Percentiles rank a stretch among this genome's conserved stretches.
Evolutionary conservation across 2,797 vertebrate species (phyloP).

Genomic region (Sebastiscus tertius): DNA sequence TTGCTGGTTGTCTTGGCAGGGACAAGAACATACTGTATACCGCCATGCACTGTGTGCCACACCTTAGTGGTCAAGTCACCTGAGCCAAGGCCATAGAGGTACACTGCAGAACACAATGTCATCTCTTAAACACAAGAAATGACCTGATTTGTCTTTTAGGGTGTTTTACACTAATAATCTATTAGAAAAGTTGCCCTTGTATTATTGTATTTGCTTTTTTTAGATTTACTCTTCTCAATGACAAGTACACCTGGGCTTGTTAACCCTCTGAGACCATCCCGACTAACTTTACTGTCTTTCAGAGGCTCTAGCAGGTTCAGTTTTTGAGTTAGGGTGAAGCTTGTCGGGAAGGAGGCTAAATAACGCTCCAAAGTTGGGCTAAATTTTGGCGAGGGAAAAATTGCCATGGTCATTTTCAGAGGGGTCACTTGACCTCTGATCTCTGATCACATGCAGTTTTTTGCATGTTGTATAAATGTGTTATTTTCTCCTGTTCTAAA

Average conservation of each 20-base stretch:
- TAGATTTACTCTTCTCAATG: neutral
- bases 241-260: neutral
- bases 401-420: no score
- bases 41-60: neutral
- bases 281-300: no score
- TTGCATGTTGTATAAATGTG: no score
- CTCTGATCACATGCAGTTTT: no score
- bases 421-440: no score
- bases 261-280: neutral
- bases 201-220: neutral
- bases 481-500: no score
- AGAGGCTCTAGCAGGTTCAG: no score
- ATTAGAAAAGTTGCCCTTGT: neutral
- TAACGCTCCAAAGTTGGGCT: no score
- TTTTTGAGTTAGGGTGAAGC: no score
- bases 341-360: no score
- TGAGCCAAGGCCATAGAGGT: neutral
- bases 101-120: neutral
- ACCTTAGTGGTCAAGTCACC: neutral
- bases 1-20: neutral
- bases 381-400: no score
- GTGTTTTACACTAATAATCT: neutral
- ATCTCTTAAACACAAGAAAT: neutral
- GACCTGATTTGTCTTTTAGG: neutral
- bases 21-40: neutral